Conservation (phyloP, 1,140 invertebrate species). For the Zelostemma sp. region DNA sequence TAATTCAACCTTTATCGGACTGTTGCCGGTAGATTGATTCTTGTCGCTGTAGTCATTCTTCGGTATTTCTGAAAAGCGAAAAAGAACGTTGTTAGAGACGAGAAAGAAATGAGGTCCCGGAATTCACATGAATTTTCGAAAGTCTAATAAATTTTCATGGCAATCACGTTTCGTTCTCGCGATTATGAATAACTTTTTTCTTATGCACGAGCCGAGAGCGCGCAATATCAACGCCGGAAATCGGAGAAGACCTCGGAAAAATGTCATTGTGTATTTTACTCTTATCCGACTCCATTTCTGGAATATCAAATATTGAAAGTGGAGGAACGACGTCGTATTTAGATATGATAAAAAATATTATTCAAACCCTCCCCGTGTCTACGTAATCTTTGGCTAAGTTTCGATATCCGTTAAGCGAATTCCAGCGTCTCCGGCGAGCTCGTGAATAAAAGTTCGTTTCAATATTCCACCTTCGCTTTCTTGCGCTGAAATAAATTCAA, state of each 20-base stretch:
- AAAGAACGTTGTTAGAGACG: slow-evolving; percentile 31
- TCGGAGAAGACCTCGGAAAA: neutral
- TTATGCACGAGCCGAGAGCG: neutral
- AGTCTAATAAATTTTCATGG: too few species aligned
- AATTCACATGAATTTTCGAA: too few species aligned
- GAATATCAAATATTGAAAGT: neutral
- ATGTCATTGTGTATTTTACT: neutral
- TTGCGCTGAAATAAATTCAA: slow-evolving; percentile 15
- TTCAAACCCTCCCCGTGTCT: neutral
- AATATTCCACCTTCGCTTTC: slow-evolving; percentile 18
- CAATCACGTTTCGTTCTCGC: too few species aligned
- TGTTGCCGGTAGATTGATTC: slow-evolving; percentile 85
- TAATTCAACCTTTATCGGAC: slow-evolving; percentile 78
- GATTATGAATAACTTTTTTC: too few species aligned
- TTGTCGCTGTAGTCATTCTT: slow-evolving; percentile 93
- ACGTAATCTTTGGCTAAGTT: neutral
- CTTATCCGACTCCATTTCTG: neutral
- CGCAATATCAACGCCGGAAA: neutral
- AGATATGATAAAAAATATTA: slow-evolving; percentile 1
- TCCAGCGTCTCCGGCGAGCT: slow-evolving; percentile 6
- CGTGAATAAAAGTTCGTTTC: slow-evolving; percentile 12
- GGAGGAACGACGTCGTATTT: neutral
- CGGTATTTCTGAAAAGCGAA: slow-evolving; percentile 80
- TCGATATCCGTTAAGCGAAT: slow-evolving; percentile 6
- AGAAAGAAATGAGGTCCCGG: too few species aligned